Base-by-base conservation (phyloP, 2,113 vertebrate genomes). In the Callorhinus ursinus region DNA sequence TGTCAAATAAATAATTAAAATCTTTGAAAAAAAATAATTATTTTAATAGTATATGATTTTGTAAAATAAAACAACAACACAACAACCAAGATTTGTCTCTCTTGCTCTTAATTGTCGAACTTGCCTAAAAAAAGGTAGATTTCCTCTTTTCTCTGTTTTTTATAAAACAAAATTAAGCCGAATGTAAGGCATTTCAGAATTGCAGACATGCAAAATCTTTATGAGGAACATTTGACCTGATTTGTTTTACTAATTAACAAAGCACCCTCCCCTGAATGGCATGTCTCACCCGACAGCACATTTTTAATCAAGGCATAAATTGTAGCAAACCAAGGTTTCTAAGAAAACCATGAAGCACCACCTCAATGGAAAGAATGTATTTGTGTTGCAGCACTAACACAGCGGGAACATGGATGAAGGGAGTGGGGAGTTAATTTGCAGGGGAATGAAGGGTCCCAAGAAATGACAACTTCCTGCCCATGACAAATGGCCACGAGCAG, bases 281-380 rank as follows among this genome's bases (percentile, higher is more conserved):
- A 8, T 77, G 95, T 97, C 91, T 95, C 95, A 97, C 90, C 81
- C 31, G 31, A 97, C 71, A 97, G 96, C 96, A 96, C 98, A 96
- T 93, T 97, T 97, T 97, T 96, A 97, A 97, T 97, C 95, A 93
- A 95, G 81, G 88, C 95, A 81, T 97, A 97, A 97, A 97, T 97
- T 90, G 88, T 86, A 80, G 90, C 95, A 88, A 90, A 90, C 80
- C 36, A 69, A 92, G 76, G 80, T 96, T 97, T 95, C 55, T 22
- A 69, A 61, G 93, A 82, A 86, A 96, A 72, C 95, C 80, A 10
- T 36, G 53, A 93, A 85, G 77, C 13, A 57, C 83, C 82, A 92
- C 96, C 86, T 88, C 67, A 1, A 8, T 19, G 1, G 49, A 92
- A 86, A 71, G 92, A 59, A 61, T 42, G 90, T 5, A 55, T 18